These are phyloP conservation scores for Cygnus buccinator DNA, from an alignment of 2,113 vertebrate genomes.

Conservation along the genomic window DNA sequence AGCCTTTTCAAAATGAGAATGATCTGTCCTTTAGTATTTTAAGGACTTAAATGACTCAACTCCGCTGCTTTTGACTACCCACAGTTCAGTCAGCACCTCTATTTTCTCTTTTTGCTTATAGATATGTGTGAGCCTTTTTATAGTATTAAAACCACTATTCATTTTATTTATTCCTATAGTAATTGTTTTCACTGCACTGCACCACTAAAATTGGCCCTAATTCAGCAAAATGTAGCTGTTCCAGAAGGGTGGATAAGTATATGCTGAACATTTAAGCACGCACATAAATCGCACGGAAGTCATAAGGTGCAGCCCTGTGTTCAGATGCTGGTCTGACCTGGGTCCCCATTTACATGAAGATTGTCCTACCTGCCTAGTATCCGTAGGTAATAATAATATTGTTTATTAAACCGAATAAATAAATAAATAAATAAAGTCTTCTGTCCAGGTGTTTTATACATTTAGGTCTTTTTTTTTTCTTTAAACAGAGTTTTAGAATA, in stretches of 20 bases:
- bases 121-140: not conserved
- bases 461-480: slow-evolving; percentile 5
- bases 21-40: not conserved
- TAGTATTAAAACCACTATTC: not conserved
- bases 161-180: not conserved
- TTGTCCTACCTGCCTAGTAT: not conserved
- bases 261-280: not conserved
- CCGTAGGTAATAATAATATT: not conserved
- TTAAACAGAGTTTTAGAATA: not conserved
- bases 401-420: not conserved
- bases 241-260: not conserved
- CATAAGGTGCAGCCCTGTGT: not conserved
- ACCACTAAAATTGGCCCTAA: not conserved
- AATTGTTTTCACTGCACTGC: not conserved
- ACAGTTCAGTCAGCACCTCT: not conserved
- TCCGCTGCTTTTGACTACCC: not conserved
- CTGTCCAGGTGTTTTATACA: not conserved
- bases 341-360: not conserved
- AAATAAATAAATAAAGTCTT: not conserved
- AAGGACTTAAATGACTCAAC: fast-evolving
- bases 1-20: not conserved
- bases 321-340: not conserved
- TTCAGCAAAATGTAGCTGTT: not conserved
- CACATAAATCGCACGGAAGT: not conserved
- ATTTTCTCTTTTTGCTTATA: not conserved